Evolutionary conservation across 2,888 invertebrate genomes (phyloP).

Genomic region (Epinotia demarniana): DNA sequence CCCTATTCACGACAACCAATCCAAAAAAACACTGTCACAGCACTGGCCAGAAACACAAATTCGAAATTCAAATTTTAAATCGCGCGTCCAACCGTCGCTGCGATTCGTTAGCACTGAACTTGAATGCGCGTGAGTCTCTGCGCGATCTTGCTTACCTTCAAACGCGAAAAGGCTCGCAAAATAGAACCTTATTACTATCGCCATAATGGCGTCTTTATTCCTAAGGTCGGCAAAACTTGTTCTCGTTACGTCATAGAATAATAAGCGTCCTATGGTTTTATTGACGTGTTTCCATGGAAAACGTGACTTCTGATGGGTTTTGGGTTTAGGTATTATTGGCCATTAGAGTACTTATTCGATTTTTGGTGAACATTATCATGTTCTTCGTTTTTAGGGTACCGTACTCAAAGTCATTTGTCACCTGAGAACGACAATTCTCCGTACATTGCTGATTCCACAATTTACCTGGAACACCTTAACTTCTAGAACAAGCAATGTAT

Average conservation of each 20-base stretch:
- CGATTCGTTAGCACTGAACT: conserved; percentile 76
- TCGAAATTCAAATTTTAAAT: conserved; percentile 54
- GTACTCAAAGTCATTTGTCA: too few relatives aligned
- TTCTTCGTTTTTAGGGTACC: background rate
- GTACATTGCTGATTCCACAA: too few relatives aligned
- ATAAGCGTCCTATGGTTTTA: conserved; percentile 32
- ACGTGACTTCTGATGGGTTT: background rate
- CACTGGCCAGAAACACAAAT: conserved; percentile 52
- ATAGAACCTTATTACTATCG: background rate
- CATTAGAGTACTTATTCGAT: background rate
- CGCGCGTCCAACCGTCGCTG: conserved; percentile 59
- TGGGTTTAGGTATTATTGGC: background rate
- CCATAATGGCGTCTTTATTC: conserved; percentile 4
- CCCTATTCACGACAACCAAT: conserved; percentile 40
- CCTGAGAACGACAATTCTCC: too few relatives aligned
- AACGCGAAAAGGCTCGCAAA: conserved; percentile 23
- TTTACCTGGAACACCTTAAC: too few relatives aligned
- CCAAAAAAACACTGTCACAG: conserved; percentile 54
- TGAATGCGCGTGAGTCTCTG: conserved; percentile 65
- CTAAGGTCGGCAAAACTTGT: conserved; percentile 27
- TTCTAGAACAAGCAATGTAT: too few relatives aligned
- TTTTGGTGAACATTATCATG: background rate
- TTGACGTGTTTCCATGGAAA: conserved; percentile 19
- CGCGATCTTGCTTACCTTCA: conserved; percentile 64
- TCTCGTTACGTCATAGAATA: conserved; percentile 37